Evolutionary conservation across 2,113 vertebrate genomes (phyloP).

Genomic region (Corythaixoides concolor): DNA sequence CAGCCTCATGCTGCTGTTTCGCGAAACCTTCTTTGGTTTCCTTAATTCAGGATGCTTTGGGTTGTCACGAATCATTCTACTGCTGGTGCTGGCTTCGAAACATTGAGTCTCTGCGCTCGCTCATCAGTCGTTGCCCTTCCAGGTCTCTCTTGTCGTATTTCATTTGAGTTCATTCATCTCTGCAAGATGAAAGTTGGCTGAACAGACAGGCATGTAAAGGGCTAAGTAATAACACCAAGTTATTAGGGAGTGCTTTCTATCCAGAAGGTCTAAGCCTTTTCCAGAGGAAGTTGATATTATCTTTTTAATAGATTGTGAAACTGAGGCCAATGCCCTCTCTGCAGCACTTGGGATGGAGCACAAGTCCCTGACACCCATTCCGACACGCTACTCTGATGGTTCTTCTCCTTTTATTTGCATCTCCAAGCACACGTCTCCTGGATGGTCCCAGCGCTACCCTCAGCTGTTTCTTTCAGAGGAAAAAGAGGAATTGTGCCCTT

Average conservation of each 20-base stretch:
- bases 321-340: background rate
- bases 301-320: constrained; percentile 13
- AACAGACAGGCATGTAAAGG: background rate
- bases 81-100: background rate
- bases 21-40: background rate
- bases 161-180: background rate
- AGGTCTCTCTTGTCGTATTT: background rate
- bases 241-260: background rate
- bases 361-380: background rate
- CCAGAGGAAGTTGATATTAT: constrained; percentile 28
- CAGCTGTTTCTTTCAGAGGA: background rate
- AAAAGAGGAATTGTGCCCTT: background rate
- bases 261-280: background rate
- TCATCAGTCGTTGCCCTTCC: background rate
- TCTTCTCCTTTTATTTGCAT: background rate
- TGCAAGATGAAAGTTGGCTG: background rate
- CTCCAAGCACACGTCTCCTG: background rate
- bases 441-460: background rate
- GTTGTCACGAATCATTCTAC: background rate
- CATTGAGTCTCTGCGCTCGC: background rate
- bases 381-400: background rate
- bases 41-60: background rate
- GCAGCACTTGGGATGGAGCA: background rate
- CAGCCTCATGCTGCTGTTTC: background rate
- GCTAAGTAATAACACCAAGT: background rate